Evolutionary conservation across 2,113 vertebrate genomes (phyloP), one percentile per base, ranked within the genome.

Genomic region (Xiphophorus hellerii): DNA sequence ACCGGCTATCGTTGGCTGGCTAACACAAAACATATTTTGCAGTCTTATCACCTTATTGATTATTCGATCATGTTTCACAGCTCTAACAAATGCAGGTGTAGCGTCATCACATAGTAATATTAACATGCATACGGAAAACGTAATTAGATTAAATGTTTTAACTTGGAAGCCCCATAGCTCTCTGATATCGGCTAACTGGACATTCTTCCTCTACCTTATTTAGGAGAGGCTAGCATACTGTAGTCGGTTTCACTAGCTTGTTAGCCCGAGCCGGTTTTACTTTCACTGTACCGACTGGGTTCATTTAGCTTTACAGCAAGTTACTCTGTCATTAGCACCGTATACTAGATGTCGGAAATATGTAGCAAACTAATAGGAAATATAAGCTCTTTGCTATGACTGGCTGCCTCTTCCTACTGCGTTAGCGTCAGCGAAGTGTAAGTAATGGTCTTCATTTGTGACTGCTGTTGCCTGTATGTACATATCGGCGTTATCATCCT

Each of bases 1-100:
- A 82, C 88, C 81, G 80, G 90, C 88, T 92, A 87, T 81, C 66
- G 78, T 73, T 88, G 82, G 86, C 88, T 75, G 65, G 69, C 60
- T 84, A 84, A 76, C 77, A 72, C 37, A 17, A 62, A 73, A 39
- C 75, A 65, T 63, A 84, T 67, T 82, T 81, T 65, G 74, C 85
- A 68, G 76, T 88, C 30, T 83, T 84, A 83, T 61, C 69, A 29
- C 58, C 6, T 7, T 76, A 5, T 22, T 66, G 22, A 8, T 66
- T 84, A 69, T 77, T 82, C 71, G 60, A 61, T 62, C 35, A 48
- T 62, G 20, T 39, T 61, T 48, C 73, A 29, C 69, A 61, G 30
- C 20, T 81, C 12, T 12, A 48, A 33, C 48, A 58, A 51, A 27
- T 30, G 58, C 9, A 29, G 5, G 5, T 42, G 4, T 62, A 70